phyloP scores from a whole-genome alignment of 2,113 vertebrate species.

The Actenoides hombroni region DNA sequence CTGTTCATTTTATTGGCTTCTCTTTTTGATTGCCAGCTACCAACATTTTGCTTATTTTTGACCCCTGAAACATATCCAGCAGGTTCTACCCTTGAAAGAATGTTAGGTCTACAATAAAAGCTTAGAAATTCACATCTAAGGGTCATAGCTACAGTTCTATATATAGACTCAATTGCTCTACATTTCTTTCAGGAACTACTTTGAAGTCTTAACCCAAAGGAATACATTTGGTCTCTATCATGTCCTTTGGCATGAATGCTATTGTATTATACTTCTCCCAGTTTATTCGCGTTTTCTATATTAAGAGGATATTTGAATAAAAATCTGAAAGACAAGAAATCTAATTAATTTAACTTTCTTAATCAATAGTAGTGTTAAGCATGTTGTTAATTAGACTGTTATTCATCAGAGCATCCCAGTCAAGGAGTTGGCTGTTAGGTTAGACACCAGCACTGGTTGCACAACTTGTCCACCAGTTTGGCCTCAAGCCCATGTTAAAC shows the following conservation, averaged over 20 bases:
- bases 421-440: not conserved
- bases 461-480: not conserved
- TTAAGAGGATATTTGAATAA: not conserved
- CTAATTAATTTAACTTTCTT: not conserved
- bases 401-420: not conserved
- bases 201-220: not conserved
- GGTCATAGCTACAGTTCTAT: not conserved
- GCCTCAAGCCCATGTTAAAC: not conserved
- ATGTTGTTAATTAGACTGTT: not conserved
- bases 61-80: not conserved
- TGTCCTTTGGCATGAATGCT: not conserved
- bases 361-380: not conserved
- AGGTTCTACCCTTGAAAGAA: not conserved
- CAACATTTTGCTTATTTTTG: not conserved
- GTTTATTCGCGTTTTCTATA: fast-evolving
- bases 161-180: not conserved
- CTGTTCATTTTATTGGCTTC: not conserved
- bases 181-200: not conserved
- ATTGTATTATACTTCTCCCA: not conserved
- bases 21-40: not conserved
- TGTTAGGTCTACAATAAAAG: not conserved
- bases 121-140: not conserved
- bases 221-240: not conserved
- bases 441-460: not conserved
- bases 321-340: not conserved